Base-by-base conservation (phyloP, 2,797 vertebrate species). In the Ceyx erithaca region DNA sequence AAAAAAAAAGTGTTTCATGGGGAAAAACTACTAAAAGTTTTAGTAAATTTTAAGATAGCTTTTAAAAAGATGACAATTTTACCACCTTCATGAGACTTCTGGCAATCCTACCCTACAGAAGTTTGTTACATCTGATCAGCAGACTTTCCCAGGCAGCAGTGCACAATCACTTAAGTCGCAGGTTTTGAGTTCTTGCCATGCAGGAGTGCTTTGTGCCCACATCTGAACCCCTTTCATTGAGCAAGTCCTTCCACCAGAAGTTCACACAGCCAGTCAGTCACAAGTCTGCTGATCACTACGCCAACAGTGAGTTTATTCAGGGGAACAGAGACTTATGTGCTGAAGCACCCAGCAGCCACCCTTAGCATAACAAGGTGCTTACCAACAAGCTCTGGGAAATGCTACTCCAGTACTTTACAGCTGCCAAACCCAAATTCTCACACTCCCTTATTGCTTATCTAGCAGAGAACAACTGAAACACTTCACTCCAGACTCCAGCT, bases 241-340 rank as follows among this genome's bases (percentile, higher is more conserved):
- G 55, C 51, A 14, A 31, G 14, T 35, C 16, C 46, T 52, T n/a
- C 46, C 30, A 10, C 31, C 10, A 25, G 6, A n/a, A 57, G 23
- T 28, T n/a, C 58, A 75, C 23, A 21, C 9, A 54, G 33, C 15
- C 58, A 41, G 17, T 73, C 58, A 41, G 17, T 73, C 33, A 25
- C 0, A 0, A 71, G 12, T 46, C 54, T 4, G 2, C 11, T 6
- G 21, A 6, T 54, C 33, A n/a, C 11, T 14, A 1, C 17, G n/a
- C 15, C 62, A 57, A 6, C 4, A 45, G 19, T 19, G 41, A 14
- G 18, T 28, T 78, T 61, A 70, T 70, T 71, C 35, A 78, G 49
- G 46, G 3, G 0, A 85, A 63, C 11, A 59, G 51, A 66, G 8
- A 30, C 28, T 76, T 30, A 1, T 3, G 7, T 37, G 41, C 20